Evolutionary conservation across 2,113 vertebrate species (phyloP).

Genomic region (Pyxicephalus adspersus): DNA sequence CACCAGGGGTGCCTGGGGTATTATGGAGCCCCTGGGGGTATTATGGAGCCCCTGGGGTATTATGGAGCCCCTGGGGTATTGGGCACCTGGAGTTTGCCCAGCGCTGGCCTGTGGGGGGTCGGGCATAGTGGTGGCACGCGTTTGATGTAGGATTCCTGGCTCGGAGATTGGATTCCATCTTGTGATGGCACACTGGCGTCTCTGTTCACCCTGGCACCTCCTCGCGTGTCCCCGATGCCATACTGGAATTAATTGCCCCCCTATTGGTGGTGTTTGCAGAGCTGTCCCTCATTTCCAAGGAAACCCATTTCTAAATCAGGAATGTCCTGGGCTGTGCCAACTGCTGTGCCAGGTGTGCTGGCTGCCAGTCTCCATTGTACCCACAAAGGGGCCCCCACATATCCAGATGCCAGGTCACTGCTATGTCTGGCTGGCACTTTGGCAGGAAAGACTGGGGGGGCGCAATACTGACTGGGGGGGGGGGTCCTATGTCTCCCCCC

Average conservation of each 20-base stretch:
- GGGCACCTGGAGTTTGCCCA: neutral
- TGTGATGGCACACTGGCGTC: neutral
- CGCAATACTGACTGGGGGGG: neutral
- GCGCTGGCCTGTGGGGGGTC: neutral
- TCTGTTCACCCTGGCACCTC: too few relatives aligned
- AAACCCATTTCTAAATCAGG: conserved; percentile 61
- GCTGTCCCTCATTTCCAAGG: conserved; percentile 60
- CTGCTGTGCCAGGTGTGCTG: conserved; percentile 53
- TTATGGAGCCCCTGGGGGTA: too few relatives aligned
- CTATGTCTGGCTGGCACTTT: neutral
- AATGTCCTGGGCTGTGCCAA: conserved; percentile 42
- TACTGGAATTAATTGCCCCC: too few relatives aligned
- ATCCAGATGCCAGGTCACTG: neutral
- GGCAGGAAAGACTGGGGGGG: too few relatives aligned
- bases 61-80: too few relatives aligned
- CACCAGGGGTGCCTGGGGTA: too few relatives aligned
- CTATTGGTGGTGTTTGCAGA: conserved; percentile 1
- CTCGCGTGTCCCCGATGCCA: too few relatives aligned
- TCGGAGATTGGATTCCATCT: too few relatives aligned
- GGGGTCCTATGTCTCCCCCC: neutral
- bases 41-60: too few relatives aligned
- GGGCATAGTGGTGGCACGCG: neutral
- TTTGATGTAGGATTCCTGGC: too few relatives aligned
- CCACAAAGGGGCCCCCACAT: too few relatives aligned
- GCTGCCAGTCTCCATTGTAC: neutral